These are phyloP conservation scores for Protosalanx chinensis DNA, from an alignment of 2,797 vertebrate genomes.

Conservation along the genomic window DNA sequence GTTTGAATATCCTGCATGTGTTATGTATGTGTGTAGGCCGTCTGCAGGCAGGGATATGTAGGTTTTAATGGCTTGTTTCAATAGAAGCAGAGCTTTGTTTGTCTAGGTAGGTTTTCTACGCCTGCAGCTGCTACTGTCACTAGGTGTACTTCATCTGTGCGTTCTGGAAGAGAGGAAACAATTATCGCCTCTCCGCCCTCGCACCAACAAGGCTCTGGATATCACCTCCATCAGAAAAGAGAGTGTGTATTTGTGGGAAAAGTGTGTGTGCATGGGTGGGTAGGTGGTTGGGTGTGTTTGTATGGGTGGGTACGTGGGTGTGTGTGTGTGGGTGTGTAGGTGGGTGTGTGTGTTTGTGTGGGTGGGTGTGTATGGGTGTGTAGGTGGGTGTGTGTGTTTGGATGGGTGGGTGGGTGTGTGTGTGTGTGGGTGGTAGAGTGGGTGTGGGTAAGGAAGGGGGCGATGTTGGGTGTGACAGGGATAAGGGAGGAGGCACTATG, in stretches of 20 bases:
- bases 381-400: no score
- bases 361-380: no score
- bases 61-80: neutral
- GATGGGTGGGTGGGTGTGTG: no score
- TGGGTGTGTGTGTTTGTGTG: constrained; percentile 8
- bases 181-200: neutral
- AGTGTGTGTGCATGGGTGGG: no score
- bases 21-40: neutral
- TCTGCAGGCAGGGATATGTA: neutral
- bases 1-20: no score
- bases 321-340: neutral
- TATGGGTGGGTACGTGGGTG: no score
- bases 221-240: no score
- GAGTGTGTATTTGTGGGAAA: no score
- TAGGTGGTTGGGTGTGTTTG: no score
- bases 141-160: neutral
- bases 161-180: neutral
- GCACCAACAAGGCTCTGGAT: no score
- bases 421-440: no score
- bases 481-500: neutral
- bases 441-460: neutral
- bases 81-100: neutral
- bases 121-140: neutral
- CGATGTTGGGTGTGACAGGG: neutral
- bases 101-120: no score